Base-by-base conservation (phyloP, 2,113 vertebrate species). In the Hippocampus barbouri region DNA sequence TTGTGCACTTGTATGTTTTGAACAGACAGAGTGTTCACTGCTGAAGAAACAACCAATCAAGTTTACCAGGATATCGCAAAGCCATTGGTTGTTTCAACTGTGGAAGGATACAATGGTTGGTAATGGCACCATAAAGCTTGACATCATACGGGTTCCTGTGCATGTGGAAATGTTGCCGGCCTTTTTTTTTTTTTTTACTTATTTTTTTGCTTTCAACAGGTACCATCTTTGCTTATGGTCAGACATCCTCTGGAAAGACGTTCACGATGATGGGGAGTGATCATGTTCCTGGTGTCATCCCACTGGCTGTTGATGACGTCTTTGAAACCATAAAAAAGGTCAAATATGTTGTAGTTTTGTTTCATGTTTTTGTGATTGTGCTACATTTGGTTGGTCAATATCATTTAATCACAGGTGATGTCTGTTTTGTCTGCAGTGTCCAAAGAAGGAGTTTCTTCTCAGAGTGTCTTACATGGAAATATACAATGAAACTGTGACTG, bases 381-480 rank as follows among this genome's bases (percentile, higher is more conserved):
- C 69, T 72, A 2, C 2, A 8, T 6, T 4, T 62, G 68, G 8
- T 57, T 49, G 9, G 41, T 9, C 2, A 6, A 63, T 54, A 53
- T n/a, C 2, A 40, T 66, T 40, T 76, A 59, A 86, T 38, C 27
- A 34, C 25, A 3, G 8, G 1, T 6, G 0, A 1, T 4, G 67
- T 81, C 2, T 57, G 12, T 62, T 61, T 40, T 76, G 6, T 45
- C n/a, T 43, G 21, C 62, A 99, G 97, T 94, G 89, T 90, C 94
- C 95, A 4, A 93, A 94, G 11, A 96, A 97, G 78, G 96, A 98
- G 83, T 99, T 98, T 84, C 93, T 99, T 20, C 86, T 99, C 56
- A 89, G 96, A 1, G 96, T 98, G 64, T 98, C 96, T 8, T 98
- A 99, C 72, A 96, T 99, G 96, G 97, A 99, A 72, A 98, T 99